Conservation (phyloP, 1,140 invertebrate species). For the Saccostrea glomerata region DNA sequence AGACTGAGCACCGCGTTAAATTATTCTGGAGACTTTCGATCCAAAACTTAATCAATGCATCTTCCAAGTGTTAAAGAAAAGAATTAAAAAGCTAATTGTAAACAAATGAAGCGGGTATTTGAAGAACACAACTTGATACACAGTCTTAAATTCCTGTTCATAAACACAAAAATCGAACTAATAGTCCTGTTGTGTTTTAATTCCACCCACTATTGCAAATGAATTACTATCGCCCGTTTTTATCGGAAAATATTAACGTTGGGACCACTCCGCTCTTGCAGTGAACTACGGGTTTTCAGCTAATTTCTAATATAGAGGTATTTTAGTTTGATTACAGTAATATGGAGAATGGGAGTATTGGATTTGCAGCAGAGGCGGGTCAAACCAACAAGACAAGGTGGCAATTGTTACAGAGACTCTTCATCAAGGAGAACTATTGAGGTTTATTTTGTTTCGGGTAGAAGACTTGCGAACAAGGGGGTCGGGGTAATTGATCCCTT, state of each 20-base stretch:
- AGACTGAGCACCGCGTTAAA: background rate
- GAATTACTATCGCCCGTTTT: slow-evolving; percentile 35
- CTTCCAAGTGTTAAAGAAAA: slow-evolving; percentile 28
- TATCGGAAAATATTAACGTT: slow-evolving; percentile 32
- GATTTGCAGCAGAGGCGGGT: slow-evolving; percentile 19
- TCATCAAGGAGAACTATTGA: background rate
- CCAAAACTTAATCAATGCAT: slow-evolving; percentile 25
- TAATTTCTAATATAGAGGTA: slow-evolving; percentile 38
- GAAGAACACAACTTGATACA: background rate
- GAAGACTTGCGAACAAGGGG: background rate
- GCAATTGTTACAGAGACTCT: slow-evolving; percentile 19
- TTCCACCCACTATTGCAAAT: slow-evolving; percentile 33
- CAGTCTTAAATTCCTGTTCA: background rate
- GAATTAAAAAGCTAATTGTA: slow-evolving; percentile 15
- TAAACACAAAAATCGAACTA: slow-evolving; percentile 6
- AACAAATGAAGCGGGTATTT: background rate
- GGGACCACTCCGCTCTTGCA: slow-evolving; percentile 20
- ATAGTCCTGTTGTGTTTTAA: slow-evolving; percentile 20
- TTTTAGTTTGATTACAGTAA: slow-evolving; percentile 30
- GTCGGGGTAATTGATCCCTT: slow-evolving; percentile 11
- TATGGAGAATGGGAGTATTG: slow-evolving; percentile 3
- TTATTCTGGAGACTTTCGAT: slow-evolving; percentile 13
- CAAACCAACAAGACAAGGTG: background rate
- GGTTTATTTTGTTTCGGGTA: slow-evolving; percentile 19
- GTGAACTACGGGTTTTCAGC: background rate